Percentiles rank a stretch among this genome's conserved stretches.
Evolutionary conservation across 1,140 invertebrate species (phyloP).

Genomic region (Nasonia longicornis): DNA sequence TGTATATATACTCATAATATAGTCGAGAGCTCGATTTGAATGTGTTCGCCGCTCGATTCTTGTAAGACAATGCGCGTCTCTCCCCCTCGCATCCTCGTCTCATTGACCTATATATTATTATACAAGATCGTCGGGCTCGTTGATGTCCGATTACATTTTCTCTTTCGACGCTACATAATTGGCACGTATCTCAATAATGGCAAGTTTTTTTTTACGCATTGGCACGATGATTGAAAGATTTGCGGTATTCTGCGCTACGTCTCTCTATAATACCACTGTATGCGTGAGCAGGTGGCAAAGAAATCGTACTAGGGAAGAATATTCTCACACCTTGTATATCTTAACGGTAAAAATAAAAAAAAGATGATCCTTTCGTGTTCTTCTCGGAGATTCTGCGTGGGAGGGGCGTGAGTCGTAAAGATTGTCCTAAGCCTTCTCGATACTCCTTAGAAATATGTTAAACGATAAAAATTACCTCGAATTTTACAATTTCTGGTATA

Average conservation of each 20-base stretch:
- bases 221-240: conserved; percentile 58
- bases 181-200: conserved; percentile 65
- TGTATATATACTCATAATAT: background rate
- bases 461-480: background rate
- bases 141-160: conserved; percentile 19
- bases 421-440: conserved; percentile 5
- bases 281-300: background rate
- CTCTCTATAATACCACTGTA: background rate
- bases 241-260: background rate
- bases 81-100: background rate
- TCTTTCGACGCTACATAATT: conserved; percentile 55
- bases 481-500: background rate
- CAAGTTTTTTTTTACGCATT: conserved; percentile 61
- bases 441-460: background rate
- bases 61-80: conserved; percentile 14
- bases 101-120: conserved; percentile 38
- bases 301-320: conserved; percentile 2
- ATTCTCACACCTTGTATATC: background rate
- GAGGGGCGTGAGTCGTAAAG: background rate
- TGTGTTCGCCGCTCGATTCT: conserved; percentile 1
- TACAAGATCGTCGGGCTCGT: conserved; percentile 29
- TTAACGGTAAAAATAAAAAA: conserved; percentile 8
- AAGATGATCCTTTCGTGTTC: background rate
- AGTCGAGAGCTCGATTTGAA: conserved; percentile 11
- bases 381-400: background rate